Conservation (phyloP, 2,797 vertebrate genomes). For the Tapirus indicus region DNA sequence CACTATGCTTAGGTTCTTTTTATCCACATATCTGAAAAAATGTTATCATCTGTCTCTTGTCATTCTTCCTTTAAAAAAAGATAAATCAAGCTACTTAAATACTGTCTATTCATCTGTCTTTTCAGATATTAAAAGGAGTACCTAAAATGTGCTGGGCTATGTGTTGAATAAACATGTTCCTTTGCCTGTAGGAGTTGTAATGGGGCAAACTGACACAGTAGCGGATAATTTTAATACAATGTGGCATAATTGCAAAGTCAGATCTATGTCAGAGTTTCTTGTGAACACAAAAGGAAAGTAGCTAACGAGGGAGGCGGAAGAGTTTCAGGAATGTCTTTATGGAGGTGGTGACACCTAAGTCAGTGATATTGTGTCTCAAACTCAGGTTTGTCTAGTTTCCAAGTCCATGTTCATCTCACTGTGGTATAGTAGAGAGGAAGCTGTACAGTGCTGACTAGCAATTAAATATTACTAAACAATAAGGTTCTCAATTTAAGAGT, state of each 20-base stretch:
- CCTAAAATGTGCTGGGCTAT: background rate
- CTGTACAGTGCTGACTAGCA: background rate
- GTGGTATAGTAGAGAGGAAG: background rate
- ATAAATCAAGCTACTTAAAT: background rate
- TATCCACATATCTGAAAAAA: background rate
- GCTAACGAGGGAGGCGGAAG: background rate
- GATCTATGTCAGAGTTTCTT: background rate
- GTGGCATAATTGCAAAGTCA: background rate
- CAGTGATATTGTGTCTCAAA: background rate
- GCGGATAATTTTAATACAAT: background rate
- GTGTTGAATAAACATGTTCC: background rate
- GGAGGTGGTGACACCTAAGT: background rate
- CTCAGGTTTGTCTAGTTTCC: background rate
- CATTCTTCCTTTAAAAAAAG: background rate
- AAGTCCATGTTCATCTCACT: background rate
- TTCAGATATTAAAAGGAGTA: background rate
- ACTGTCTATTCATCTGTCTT: background rate
- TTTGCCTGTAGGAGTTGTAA: background rate
- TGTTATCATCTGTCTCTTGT: background rate
- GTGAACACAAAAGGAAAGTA: slow-evolving; percentile 18
- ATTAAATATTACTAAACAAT: background rate
- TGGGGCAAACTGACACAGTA: background rate
- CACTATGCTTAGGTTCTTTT: background rate
- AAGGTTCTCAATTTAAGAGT: background rate
- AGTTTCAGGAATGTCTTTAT: background rate